These are phyloP conservation scores for Psittacula derbiana DNA, from an alignment of 2,797 vertebrate species.

Conservation along the genomic window DNA sequence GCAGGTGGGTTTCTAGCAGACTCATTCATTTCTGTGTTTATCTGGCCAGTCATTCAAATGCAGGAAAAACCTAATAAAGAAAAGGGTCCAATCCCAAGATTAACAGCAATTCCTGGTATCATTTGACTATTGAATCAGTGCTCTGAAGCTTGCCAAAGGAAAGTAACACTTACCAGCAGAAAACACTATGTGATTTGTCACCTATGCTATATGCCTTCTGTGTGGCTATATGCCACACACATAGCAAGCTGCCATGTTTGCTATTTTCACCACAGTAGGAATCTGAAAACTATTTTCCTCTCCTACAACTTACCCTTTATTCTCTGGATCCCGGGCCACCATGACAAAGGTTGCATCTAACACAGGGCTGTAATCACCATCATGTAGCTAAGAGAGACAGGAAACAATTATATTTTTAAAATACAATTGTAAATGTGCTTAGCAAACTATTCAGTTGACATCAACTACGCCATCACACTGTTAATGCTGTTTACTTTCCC, in stretches of 20 bases:
- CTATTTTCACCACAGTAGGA: background rate
- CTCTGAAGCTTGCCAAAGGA: background rate
- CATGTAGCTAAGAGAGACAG: slow-evolving; percentile 76
- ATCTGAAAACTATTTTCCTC: background rate
- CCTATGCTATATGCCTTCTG: background rate
- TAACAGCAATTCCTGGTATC: background rate
- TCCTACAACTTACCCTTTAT: slow-evolving; percentile 84
- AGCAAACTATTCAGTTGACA: background rate
- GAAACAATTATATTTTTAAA: slow-evolving; percentile 9
- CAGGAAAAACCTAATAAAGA: background rate
- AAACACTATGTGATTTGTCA: background rate
- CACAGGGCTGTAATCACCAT: slow-evolving; percentile 82
- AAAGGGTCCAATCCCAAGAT: background rate
- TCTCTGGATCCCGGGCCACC: slow-evolving; percentile 95
- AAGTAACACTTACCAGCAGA: background rate
- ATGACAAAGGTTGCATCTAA: slow-evolving; percentile 96
- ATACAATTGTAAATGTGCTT: background rate
- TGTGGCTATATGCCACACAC: background rate
- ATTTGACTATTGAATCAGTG: background rate
- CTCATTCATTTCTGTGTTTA: background rate
- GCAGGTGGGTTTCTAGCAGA: background rate
- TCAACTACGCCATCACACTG: background rate
- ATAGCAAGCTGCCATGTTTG: background rate
- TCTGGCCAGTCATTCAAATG: background rate
- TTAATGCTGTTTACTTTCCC: background rate